phyloP scores from a whole-genome alignment of 2,888 invertebrate species.

The Tuta absoluta region DNA sequence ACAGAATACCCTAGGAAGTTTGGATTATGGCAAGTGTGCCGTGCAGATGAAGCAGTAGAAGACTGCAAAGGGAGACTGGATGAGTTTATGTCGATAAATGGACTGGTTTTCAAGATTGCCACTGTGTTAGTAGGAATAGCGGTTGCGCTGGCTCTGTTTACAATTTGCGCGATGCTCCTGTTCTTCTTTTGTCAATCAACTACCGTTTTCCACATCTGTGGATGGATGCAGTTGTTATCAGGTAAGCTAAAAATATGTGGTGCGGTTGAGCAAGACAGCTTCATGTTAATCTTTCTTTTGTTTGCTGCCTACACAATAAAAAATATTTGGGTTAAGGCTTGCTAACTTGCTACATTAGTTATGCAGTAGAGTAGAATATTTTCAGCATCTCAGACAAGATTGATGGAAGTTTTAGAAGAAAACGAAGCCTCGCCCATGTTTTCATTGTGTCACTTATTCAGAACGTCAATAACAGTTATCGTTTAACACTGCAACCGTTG shows the following conservation, averaged over 20 bases:
- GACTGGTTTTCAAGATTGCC: conserved; percentile 91
- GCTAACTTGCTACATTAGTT: background rate
- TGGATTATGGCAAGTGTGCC: conserved; percentile 95
- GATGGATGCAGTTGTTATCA: conserved; percentile 97
- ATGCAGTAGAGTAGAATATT: background rate
- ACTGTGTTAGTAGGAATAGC: conserved; percentile 94
- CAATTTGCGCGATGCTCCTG: conserved; percentile 93
- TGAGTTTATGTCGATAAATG: conserved; percentile 90
- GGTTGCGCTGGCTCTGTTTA: conserved; percentile 91
- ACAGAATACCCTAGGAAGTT: conserved; percentile 94
- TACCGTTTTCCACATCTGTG: conserved; percentile 95
- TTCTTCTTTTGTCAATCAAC: conserved; percentile 97
- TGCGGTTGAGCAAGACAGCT: background rate
- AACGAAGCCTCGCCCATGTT: background rate
- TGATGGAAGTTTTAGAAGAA: background rate
- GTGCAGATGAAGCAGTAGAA: conserved; percentile 88
- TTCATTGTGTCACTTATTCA: background rate
- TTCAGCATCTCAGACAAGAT: background rate
- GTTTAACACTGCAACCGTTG: conserved; percentile 17
- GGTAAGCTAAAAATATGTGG: conserved; percentile 83
- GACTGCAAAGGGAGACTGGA: conserved; percentile 92
- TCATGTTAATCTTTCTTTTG: conserved; percentile 19
- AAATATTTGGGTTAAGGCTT: conserved; percentile 21
- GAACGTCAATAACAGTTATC: conserved; percentile 22
- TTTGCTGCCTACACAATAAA: conserved; percentile 14